These are phyloP conservation scores for Crotalus adamanteus DNA, from an alignment of 2,797 vertebrate genomes.

Conservation along the genomic window DNA sequence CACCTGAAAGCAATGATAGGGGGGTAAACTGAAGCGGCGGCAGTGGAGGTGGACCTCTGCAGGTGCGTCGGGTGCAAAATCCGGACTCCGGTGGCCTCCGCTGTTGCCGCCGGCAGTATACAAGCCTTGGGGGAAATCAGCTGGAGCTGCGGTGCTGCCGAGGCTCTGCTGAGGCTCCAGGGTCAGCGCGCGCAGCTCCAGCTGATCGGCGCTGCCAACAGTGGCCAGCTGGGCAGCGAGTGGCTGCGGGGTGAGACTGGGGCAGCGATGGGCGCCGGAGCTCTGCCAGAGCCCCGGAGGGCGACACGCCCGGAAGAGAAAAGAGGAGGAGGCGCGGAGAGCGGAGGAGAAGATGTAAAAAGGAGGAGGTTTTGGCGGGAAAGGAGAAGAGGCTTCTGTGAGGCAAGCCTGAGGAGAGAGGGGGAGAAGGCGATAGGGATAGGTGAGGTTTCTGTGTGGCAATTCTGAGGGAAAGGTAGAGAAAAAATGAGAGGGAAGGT, in stretches of 20 bases:
- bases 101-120: not conserved
- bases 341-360: not conserved
- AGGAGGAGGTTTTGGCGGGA: not conserved
- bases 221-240: not conserved
- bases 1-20: not conserved
- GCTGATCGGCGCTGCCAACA: no score
- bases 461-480: not conserved
- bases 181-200: no score
- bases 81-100: not conserved
- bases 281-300: not conserved
- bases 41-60: not conserved
- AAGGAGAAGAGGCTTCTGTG: not conserved
- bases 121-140: no score
- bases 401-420: no score
- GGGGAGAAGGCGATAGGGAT: no score
- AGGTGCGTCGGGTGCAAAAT: not conserved
- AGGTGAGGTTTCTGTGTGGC: no score
- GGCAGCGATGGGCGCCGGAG: not conserved
- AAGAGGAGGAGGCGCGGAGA: no score
- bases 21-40: not conserved
- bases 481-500: no score
- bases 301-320: not conserved
- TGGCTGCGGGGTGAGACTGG: not conserved
- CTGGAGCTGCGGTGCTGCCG: no score
- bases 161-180: no score